A percentile compares a stretch with the other conserved stretches of the same genome.
Conservation (phyloP, 2,113 vertebrate genomes). For the Passerina amoena region DNA sequence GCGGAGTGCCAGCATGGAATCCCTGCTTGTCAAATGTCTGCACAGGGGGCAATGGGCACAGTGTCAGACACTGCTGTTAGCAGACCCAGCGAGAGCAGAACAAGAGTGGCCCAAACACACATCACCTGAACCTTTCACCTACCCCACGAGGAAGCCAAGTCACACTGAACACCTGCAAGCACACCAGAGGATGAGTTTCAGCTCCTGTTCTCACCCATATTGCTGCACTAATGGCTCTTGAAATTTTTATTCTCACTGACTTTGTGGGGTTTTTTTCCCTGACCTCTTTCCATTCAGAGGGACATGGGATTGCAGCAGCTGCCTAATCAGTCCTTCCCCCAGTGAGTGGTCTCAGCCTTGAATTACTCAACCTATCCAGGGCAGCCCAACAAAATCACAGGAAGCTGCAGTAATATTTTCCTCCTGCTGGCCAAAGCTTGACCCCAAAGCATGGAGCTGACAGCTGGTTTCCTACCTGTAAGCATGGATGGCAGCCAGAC, state of each 20-base stretch:
- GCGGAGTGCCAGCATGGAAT: conserved; percentile 91
- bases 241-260: not conserved
- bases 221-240: not conserved
- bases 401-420: not conserved
- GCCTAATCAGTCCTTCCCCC: not conserved
- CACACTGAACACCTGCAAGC: not conserved
- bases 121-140: not conserved
- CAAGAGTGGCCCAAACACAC: not conserved
- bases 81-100: not conserved
- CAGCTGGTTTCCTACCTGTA: not conserved
- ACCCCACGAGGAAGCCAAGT: not conserved
- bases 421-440: not conserved
- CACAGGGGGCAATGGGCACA: not conserved
- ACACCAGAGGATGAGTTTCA: not conserved
- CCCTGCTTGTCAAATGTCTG: conserved; percentile 97
- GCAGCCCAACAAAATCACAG: not conserved
- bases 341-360: not conserved
- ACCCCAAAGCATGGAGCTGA: not conserved
- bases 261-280: rapidly evolving
- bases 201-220: not conserved
- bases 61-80: not conserved
- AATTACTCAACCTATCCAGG: not conserved
- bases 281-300: not conserved
- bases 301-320: not conserved
- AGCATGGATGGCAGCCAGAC: not conserved